Conservation (phyloP, 1,140 invertebrate species). For the Laodelphax striatellus region DNA sequence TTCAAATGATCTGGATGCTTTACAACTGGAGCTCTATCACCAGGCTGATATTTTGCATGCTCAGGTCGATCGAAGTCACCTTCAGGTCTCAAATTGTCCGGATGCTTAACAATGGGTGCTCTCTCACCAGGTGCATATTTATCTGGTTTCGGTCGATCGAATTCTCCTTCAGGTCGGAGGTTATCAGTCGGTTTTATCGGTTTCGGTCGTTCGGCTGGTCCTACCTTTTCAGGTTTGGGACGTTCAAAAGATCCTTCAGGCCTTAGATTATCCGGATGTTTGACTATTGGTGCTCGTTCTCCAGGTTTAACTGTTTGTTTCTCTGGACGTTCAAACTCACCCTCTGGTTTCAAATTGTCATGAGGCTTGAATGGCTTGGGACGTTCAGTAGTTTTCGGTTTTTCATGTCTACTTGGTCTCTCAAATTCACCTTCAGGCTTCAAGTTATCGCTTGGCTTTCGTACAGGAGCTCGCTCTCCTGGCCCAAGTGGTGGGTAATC, state of each 20-base stretch:
- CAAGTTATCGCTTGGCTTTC: conserved; percentile 38
- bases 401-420: conserved; percentile 18
- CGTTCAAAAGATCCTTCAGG: conserved; percentile 46
- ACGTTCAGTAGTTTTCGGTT: conserved; percentile 31
- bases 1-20: conserved; percentile 33
- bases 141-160: conserved; percentile 33
- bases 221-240: conserved; percentile 17
- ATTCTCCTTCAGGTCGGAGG: conserved; percentile 40
- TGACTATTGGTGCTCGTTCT: conserved; percentile 24
- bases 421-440: conserved; percentile 35
- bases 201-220: conserved; percentile 22
- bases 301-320: conserved; percentile 34
- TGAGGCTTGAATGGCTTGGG: conserved; percentile 31
- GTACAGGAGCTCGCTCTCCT: conserved; percentile 23
- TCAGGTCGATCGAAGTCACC: conserved; percentile 31
- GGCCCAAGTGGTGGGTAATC: conserved; percentile 19
- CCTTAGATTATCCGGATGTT: conserved; percentile 41
- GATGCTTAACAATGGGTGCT: conserved; percentile 28
- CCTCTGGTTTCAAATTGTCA: conserved; percentile 38
- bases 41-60: conserved; percentile 22
- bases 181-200: conserved; percentile 30
- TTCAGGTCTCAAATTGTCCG: conserved; percentile 33
- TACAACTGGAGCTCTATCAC: conserved; percentile 30
- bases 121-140: conserved; percentile 32
- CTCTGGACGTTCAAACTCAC: conserved; percentile 34